A percentile compares a stretch with the other conserved stretches of the same genome.
Evolutionary conservation across 1,140 invertebrate genomes (phyloP).

Genomic region (Cephus cinctus): DNA sequence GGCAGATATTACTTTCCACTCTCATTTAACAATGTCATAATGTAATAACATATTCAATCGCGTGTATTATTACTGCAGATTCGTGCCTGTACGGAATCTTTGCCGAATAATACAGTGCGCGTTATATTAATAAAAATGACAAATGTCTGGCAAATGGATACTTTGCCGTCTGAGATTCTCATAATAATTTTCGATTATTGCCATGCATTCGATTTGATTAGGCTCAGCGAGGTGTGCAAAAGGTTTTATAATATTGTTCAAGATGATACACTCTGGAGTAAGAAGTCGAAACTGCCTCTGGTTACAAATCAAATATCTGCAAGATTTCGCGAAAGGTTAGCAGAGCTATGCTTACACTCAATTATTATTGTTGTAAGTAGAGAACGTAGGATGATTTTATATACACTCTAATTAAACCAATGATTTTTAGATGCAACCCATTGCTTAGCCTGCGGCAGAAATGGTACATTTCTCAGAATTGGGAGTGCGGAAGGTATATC

Average conservation of each 20-base stretch:
- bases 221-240: constrained; percentile 44
- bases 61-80: no score
- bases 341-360: neutral
- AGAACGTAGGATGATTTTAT: constrained; percentile 7
- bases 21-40: no score
- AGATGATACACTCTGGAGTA: constrained; percentile 38
- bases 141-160: constrained; percentile 35
- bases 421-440: constrained; percentile 35
- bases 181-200: constrained; percentile 50
- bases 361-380: neutral
- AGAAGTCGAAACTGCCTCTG: constrained; percentile 35
- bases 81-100: no score
- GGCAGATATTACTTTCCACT: no score
- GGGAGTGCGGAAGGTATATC: constrained; percentile 50
- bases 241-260: constrained; percentile 38
- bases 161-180: constrained; percentile 46
- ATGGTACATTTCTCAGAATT: constrained; percentile 47
- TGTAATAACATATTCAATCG: no score
- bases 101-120: no score
- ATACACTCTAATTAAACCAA: neutral
- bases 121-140: constrained; percentile 31
- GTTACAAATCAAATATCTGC: constrained; percentile 45
- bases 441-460: constrained; percentile 31
- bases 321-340: constrained; percentile 42
- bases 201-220: constrained; percentile 42